phyloP scores from a whole-genome alignment of 2,888 invertebrate species.

The Quadroppia sp. region DNA sequence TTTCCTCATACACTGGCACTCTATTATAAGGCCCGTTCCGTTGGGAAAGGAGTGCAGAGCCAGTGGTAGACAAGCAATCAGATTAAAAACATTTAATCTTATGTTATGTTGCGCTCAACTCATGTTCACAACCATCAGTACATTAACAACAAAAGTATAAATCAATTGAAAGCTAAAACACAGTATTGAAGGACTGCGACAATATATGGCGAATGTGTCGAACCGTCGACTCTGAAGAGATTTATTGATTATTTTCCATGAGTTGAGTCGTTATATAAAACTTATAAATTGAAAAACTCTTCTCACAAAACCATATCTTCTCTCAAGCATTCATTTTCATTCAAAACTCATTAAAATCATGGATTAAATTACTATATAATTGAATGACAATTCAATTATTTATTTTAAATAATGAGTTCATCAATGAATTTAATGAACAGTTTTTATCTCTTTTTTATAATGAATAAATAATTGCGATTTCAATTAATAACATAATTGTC shows the following conservation, averaged over 20 bases:
- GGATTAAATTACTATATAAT: conserved; percentile 2
- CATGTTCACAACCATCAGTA: conserved; percentile 17
- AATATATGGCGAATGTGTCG: conserved; percentile 19
- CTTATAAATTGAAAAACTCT: background rate
- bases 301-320: conserved; percentile 4
- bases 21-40: background rate
- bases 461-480: background rate
- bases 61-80: conserved; percentile 1
- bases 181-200: conserved; percentile 6
- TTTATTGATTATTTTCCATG: conserved; percentile 26
- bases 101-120: background rate
- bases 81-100: conserved; percentile 19
- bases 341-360: background rate
- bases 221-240: background rate
- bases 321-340: background rate
- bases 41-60: background rate
- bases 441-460: background rate
- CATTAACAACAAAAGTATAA: conserved; percentile 31
- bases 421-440: background rate
- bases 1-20: conserved; percentile 21
- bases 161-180: conserved; percentile 34
- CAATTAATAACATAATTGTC: background rate
- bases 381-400: background rate
- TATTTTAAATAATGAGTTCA: background rate
- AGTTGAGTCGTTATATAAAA: background rate